Conservation (phyloP, 2,113 vertebrate genomes). For the Nematolebias whitei region DNA sequence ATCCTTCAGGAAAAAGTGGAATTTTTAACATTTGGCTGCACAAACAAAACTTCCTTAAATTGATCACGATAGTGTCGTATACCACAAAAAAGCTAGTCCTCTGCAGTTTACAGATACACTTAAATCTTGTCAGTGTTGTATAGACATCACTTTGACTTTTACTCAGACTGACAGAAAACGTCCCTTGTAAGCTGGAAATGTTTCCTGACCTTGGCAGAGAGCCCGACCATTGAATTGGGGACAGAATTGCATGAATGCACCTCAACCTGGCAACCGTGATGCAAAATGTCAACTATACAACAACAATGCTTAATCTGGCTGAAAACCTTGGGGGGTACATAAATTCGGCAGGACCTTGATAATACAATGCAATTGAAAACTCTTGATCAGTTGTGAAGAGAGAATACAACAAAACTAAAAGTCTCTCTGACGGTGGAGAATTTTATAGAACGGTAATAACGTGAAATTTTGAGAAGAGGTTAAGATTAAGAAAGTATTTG, state of each 20-base stretch:
- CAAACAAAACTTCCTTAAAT: slow-evolving; percentile 16
- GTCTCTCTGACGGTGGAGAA: not conserved
- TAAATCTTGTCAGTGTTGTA: slow-evolving; percentile 23
- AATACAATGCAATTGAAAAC: not conserved
- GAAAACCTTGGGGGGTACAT: not conserved
- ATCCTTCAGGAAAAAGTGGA: not conserved
- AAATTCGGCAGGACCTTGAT: slow-evolving; percentile 3
- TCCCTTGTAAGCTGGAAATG: slow-evolving; percentile 43
- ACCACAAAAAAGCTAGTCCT: slow-evolving; percentile 8
- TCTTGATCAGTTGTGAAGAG: not conserved
- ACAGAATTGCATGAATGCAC: slow-evolving; percentile 25
- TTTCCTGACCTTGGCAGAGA: slow-evolving; percentile 54
- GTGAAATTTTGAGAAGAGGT: not conserved
- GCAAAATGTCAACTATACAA: slow-evolving; percentile 33
- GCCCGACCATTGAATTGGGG: slow-evolving; percentile 40
- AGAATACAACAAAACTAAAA: not conserved
- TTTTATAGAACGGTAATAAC: not conserved
- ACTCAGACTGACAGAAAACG: slow-evolving; percentile 50
- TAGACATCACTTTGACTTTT: slow-evolving; percentile 26
- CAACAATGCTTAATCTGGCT: not conserved
- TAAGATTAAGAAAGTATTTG: slow-evolving; percentile 5
- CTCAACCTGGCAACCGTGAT: slow-evolving; percentile 13
- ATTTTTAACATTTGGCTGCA: not conserved
- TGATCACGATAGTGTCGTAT: not conserved
- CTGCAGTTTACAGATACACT: slow-evolving; percentile 16